Base-by-base conservation (phyloP, 2,797 vertebrate species). In the Centroberyx gerrardi region DNA sequence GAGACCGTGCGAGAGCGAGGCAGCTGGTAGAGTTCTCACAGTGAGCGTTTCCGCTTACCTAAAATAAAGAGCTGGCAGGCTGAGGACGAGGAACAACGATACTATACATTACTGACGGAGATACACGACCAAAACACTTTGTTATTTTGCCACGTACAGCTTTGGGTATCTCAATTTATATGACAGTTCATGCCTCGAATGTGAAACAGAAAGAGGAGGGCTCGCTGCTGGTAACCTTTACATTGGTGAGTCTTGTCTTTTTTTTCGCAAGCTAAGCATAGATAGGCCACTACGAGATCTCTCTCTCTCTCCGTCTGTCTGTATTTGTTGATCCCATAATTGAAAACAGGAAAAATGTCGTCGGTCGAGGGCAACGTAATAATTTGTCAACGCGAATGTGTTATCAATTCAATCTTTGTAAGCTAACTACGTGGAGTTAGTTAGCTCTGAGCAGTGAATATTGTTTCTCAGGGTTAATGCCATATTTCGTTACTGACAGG, bases 1-100 rank as follows among this genome's bases (percentile, higher is more conserved):
- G 95, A 91, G 87, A 95, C 91, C 86, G 92, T 83, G 88, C 88
- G 87, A 93, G 92, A 93, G 78, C 89, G 68, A 92, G 92, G 89
- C 93, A 88, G 92, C 91, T 93, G 84, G 66, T 83, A 28, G 88
- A 90, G 91, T 90, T 90, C 76, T 85, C 80, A 65, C 84, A 80
- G 84, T 79, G 86, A 88, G 71, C 56, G 83, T 90, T 90, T 93
- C 91, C 92, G 91, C 87, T 89, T 86, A 86, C 77, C 90, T 88
- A 79, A 72, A 78, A 90, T 74, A 89, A 86, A 90, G 90, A 87
- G 59, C 78, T 68, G 72, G 60, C 70, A 74, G 84, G 75, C 64
- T 62, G 81, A 86, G 76, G 74, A 86, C 72, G 9, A 66, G 72
- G 51, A 69, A 49, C 80, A 66, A 67, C 85, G 52, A 13, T 18